Base-by-base conservation (phyloP, 64 coral and sea anemone genomes). In the Stichodactyla mertensii region DNA sequence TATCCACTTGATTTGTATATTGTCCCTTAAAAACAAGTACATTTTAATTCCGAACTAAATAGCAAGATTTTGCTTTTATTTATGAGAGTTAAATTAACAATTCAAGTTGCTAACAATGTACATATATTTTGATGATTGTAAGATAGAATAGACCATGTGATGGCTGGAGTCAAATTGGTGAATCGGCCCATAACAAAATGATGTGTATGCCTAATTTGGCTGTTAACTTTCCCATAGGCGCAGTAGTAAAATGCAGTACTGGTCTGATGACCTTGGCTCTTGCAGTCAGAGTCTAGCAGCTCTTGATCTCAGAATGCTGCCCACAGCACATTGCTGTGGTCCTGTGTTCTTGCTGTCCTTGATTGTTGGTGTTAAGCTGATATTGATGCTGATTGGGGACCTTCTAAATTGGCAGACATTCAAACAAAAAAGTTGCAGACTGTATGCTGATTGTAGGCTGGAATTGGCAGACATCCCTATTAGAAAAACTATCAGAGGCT, bases 151-250 rank as follows among this genome's bases (percentile, higher is more conserved):
- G 36, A 45, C 36, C 36, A 45, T 45, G 36, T 45, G 36, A 45
- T 45, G 36, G 36, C 28, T 31, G 28, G 0, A 45, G 36, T 45
- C 1, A 45, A 45, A 45, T 45, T 45, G 1, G 36, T 45, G 36
- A 45, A 45, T 45, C 3, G 36, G 36, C 36, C 36, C 36, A 45
- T 45, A 45, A 45, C 36, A 45, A 45, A 45, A 45, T 45, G 36
- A 45, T 45, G 36, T 45, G 36, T 45, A 45, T 45, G 36, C 36
- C 36, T 45, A 45, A 45, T 45, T 45, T 90, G 61, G 86, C 77
- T 85, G 84, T 86, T 57, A 56, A 81, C 88, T 89, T 89, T 90
- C 89, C 89, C 77, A 83, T 90, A 90, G 89, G 89, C 83, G 89
- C 89, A 90, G 89, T 90, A 81, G 78, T 81, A 53, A 81, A 81